Percentiles rank a stretch among this genome's conserved stretches.
Evolutionary conservation across 2,888 invertebrate genomes (phyloP).

Genomic region (Scrobipalpa costella): DNA sequence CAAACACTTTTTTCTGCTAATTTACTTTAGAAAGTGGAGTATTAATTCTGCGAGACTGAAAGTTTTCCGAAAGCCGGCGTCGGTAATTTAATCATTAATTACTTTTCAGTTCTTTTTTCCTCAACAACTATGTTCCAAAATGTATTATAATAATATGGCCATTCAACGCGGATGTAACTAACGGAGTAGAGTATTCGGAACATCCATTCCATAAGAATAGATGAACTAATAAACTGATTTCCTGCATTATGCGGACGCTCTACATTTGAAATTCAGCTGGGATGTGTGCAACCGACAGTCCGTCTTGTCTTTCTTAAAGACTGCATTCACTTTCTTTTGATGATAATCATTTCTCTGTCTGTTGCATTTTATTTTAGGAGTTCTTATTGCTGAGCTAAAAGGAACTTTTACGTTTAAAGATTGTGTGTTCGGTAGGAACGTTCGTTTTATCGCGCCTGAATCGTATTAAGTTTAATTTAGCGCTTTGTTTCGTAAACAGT

Average conservation of each 20-base stretch:
- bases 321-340: not conserved
- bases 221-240: not conserved
- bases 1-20: not conserved
- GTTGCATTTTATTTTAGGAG: constrained; percentile 8
- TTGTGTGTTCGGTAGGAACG: not conserved
- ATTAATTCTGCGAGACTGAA: not conserved
- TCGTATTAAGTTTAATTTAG: not conserved
- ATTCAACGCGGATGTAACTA: not conserved
- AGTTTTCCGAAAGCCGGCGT: too few relatives aligned
- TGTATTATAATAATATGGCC: not conserved
- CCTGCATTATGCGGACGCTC: constrained; percentile 7
- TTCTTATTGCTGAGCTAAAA: not conserved
- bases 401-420: not conserved
- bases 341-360: not conserved
- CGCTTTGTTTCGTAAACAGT: constrained; percentile 4
- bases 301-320: not conserved
- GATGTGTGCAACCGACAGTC: not conserved
- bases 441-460: not conserved
- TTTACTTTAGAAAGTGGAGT: not conserved
- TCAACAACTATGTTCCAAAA: not conserved
- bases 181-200: not conserved
- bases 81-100: too few relatives aligned
- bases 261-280: constrained; percentile 8
- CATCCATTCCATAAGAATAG: not conserved
- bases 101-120: not conserved